These are phyloP conservation scores for Propithecus coquereli DNA, from an alignment of 2,113 vertebrate species.

Conservation along the genomic window DNA sequence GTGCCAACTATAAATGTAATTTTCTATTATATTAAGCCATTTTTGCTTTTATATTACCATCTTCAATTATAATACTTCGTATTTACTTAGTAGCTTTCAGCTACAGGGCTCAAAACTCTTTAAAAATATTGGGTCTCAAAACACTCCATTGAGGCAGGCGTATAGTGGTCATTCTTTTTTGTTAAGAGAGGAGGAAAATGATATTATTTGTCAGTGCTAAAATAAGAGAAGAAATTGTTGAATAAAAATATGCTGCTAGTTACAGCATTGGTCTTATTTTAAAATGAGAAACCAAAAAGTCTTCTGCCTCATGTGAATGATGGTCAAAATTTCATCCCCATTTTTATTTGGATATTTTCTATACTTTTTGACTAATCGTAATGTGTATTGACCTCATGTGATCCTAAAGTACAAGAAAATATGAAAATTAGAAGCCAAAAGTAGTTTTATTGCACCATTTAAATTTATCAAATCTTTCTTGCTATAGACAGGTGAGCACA, in stretches of 20 bases:
- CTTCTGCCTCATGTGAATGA: neutral
- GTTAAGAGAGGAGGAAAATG: neutral
- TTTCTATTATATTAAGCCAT: conserved; percentile 6
- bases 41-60: conserved; percentile 18
- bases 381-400: neutral
- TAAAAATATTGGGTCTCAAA: neutral
- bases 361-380: neutral
- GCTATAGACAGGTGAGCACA: neutral
- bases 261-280: neutral
- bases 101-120: neutral
- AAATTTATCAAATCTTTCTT: neutral
- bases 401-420: conserved; percentile 21
- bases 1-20: conserved; percentile 15
- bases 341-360: neutral
- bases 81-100: conserved; percentile 13
- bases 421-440: neutral
- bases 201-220: neutral
- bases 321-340: neutral
- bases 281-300: conserved; percentile 3
- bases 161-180: neutral
- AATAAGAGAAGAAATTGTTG: neutral
- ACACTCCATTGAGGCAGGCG: neutral
- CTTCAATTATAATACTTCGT: conserved; percentile 10
- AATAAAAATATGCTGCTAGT: neutral
- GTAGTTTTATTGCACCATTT: neutral